A percentile compares a stretch with the other conserved stretches of the same genome.
phyloP scores from a whole-genome alignment of 2,888 invertebrate species.

The Elegia similella region DNA sequence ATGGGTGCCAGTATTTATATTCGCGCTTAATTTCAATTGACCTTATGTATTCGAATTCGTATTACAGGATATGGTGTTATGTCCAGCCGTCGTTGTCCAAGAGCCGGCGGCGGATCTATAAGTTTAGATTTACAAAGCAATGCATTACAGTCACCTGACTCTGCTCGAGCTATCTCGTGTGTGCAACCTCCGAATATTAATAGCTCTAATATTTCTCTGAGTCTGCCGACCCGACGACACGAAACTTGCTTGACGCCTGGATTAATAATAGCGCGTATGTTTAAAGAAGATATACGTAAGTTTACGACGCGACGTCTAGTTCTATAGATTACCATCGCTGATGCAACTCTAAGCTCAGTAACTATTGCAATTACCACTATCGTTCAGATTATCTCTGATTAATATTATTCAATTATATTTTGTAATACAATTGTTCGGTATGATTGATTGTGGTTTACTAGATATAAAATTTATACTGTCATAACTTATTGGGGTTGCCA shows the following conservation, averaged over 20 bases:
- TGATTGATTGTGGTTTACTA: slow-evolving; percentile 14
- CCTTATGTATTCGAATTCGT: neutral
- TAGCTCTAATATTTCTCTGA: slow-evolving; percentile 68
- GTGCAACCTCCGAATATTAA: slow-evolving; percentile 72
- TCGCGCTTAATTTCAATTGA: too few species aligned
- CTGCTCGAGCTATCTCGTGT: slow-evolving; percentile 59
- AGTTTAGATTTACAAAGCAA: slow-evolving; percentile 37
- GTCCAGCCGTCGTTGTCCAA: slow-evolving; percentile 15
- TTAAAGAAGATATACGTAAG: slow-evolving; percentile 35
- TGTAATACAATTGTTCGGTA: slow-evolving; percentile 9
- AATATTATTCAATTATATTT: slow-evolving; percentile 17
- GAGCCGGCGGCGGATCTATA: slow-evolving; percentile 26
- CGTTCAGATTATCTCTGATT: slow-evolving; percentile 12
- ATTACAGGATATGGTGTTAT: neutral
- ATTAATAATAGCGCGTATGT: slow-evolving; percentile 54
- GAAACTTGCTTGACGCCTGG: slow-evolving; percentile 59
- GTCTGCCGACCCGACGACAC: slow-evolving; percentile 59
- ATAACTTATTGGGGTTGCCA: slow-evolving; percentile 11
- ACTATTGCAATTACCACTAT: slow-evolving; percentile 16
- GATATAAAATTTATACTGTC: slow-evolving; percentile 14
- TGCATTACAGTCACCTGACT: slow-evolving; percentile 61
- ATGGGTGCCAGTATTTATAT: too few species aligned
- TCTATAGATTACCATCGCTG: slow-evolving; percentile 11
- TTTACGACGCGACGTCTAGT: slow-evolving; percentile 7
- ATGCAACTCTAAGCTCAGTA: slow-evolving; percentile 3